A percentile compares a stretch with the other conserved stretches of the same genome.
These are phyloP conservation scores for Cosmorhoe ocellata DNA, from an alignment of 2,888 invertebrate genomes.

Conservation along the genomic window DNA sequence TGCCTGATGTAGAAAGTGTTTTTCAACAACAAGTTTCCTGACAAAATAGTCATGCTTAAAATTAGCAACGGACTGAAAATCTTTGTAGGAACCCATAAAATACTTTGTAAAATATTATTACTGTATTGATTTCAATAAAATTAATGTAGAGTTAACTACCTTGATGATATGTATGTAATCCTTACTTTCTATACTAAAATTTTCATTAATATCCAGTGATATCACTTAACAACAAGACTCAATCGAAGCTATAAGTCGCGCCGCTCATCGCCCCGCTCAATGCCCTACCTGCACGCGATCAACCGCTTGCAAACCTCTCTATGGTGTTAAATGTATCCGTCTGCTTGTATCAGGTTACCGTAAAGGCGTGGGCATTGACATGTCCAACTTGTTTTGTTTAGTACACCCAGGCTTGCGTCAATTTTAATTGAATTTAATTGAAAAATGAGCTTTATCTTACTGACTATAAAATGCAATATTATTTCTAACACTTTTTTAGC, in stretches of 20 bases:
- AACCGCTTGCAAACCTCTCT: conserved; percentile 60
- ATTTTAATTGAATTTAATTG: neutral
- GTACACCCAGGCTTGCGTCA: conserved; percentile 53
- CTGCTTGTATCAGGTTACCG: conserved; percentile 77
- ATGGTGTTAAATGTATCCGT: conserved; percentile 79
- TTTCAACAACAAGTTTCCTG: too few species aligned
- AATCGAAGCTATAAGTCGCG: conserved; percentile 24
- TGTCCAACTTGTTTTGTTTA: conserved; percentile 79
- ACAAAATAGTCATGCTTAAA: too few species aligned
- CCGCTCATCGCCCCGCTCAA: conserved; percentile 60
- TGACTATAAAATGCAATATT: neutral
- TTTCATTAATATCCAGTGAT: too few species aligned
- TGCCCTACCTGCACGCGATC: conserved; percentile 50
- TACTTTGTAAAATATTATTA: too few species aligned
- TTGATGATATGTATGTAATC: too few species aligned
- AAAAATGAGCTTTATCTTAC: conserved; percentile 4
- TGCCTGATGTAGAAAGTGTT: too few species aligned
- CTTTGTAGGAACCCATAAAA: too few species aligned
- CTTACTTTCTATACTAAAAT: too few species aligned
- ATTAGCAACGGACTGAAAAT: too few species aligned
- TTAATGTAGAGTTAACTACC: too few species aligned
- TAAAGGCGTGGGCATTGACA: conserved; percentile 82
- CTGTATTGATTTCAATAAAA: too few species aligned
- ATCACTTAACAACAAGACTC: neutral
- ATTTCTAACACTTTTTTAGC: too few species aligned